A percentile compares a stretch with the other conserved stretches of the same genome.
Conservation (phyloP, 2,888 invertebrate species). For the Melipona bicolor region DNA sequence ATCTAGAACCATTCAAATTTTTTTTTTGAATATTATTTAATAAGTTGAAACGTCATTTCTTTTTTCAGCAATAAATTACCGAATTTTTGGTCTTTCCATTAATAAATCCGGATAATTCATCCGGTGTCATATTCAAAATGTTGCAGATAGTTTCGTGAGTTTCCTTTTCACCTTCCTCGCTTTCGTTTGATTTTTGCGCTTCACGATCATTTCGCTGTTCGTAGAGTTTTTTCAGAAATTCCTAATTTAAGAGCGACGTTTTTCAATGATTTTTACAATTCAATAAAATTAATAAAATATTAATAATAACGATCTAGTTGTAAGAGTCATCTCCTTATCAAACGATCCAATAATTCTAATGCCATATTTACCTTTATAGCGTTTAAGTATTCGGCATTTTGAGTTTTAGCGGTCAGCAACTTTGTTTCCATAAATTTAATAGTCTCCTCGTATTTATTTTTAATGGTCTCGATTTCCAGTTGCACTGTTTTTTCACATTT, state of each 20-base stretch:
- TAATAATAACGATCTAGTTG: not conserved
- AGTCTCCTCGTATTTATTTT: slow-evolving; percentile 33
- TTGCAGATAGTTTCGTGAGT: slow-evolving; percentile 71
- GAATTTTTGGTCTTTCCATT: slow-evolving; percentile 55
- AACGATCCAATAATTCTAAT: too few species aligned
- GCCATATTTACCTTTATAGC: slow-evolving; percentile 42
- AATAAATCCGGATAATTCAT: slow-evolving; percentile 69
- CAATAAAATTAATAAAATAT: not conserved
- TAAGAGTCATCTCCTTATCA: too few species aligned
- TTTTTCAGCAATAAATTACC: slow-evolving; percentile 40
- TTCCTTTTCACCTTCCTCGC: slow-evolving; percentile 70
- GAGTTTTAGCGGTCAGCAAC: slow-evolving; percentile 7
- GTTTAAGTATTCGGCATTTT: slow-evolving; percentile 44
- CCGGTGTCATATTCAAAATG: slow-evolving; percentile 75
- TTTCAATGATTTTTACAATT: not conserved
- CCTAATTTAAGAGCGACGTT: slow-evolving; percentile 19
- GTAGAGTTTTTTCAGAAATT: slow-evolving; percentile 43
- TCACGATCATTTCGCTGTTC: not conserved
- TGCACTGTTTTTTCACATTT: slow-evolving; percentile 33
- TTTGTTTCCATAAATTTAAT: slow-evolving; percentile 34
- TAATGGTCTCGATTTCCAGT: slow-evolving; percentile 21
- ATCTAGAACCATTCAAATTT: slow-evolving; percentile 13
- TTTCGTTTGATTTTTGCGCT: slow-evolving; percentile 24
- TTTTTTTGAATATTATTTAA: not conserved
- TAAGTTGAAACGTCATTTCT: not conserved